Base-by-base conservation (phyloP, 1,140 invertebrate species). In the Drosophila lacertosa region DNA sequence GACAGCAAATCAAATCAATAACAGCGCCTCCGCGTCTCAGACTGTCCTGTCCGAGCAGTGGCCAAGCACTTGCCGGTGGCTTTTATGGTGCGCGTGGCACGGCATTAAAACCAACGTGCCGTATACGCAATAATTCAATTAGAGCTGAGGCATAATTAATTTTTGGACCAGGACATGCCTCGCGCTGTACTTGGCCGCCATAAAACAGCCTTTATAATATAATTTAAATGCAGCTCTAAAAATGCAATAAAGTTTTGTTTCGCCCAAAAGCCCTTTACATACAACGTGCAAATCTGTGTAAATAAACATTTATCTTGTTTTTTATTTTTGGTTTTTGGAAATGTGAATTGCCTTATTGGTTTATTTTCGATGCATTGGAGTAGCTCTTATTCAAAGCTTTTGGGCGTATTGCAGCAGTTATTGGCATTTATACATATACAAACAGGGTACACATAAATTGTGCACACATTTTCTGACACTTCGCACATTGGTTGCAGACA, bases 61-160 rank as follows among this genome's bases (percentile, higher is more conserved):
- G 35, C 20, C 13, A 33, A 45, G 62, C 26, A 18, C 32, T 44
- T 51, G 29, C 32, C 63, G 63, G 15, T 40, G 39, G 35, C 40
- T 76, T 76, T 76, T 76, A 76, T 76, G 70, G 42, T 18, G 45
- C 74, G 74, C 70, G 70, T 76, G 74, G 51, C 64, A 42, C 26
- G 54, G 48, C 70, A 71, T 69, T 67, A 69, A 66, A 71, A 32
- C 40, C 70, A 63, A 59, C 74, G 58, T 68, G 69, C 37, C 64
- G 70, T 76, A 69, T 74, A 69, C 70, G 74, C 70, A 68, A 76
- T 69, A 76, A 74, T 76, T 76, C 74, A 76, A 76, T 76, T 68
- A 68, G 47, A 53, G 60, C 45, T 32, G 39, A 15, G 39, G 15
- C 64, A 47, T 73, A 76, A 76, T 76, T 76, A 74, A 57, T 69